Evolutionary conservation across 2,797 vertebrate species (phyloP).

Genomic region (Cercopithecus petaurista): DNA sequence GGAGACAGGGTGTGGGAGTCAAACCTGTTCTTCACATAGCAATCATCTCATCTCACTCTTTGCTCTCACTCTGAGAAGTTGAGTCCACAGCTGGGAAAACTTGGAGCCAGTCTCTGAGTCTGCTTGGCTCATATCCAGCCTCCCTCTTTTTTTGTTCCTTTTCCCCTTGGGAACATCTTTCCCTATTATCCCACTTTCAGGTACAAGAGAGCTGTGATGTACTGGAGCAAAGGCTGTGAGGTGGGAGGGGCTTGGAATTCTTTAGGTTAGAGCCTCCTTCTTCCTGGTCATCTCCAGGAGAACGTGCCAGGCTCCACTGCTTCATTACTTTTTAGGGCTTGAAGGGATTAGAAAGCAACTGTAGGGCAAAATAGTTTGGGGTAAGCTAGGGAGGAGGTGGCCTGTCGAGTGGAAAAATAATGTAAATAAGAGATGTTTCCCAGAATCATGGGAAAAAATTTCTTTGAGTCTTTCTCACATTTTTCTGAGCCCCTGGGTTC

Average conservation of each 20-base stretch:
- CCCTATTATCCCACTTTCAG: not conserved
- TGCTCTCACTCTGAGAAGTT: constrained; percentile 71
- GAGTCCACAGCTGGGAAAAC: constrained; percentile 71
- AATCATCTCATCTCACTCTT: constrained; percentile 67
- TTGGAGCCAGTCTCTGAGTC: constrained; percentile 65
- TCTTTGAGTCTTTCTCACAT: not conserved
- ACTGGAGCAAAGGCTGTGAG: not conserved
- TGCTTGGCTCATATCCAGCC: constrained; percentile 64
- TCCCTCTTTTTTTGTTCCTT: constrained; percentile 6
- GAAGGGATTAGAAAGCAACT: constrained; percentile 7
- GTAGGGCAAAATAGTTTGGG: not conserved
- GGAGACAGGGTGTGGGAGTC: constrained; percentile 77
- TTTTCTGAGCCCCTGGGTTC: not conserved
- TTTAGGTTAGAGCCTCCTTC: not conserved
- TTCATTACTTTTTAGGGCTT: not conserved
- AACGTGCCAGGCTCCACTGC: not conserved
- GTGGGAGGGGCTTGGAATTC: not conserved
- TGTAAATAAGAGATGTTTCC: not conserved
- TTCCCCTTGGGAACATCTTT: not conserved
- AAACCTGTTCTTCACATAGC: constrained; percentile 78
- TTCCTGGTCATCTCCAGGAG: not conserved
- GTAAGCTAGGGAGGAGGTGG: not conserved
- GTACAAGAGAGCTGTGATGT: not conserved
- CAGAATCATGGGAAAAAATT: not conserved
- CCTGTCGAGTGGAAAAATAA: not conserved